Base-by-base conservation (phyloP, 2,113 vertebrate genomes). In the Neoarius graeffei region DNA sequence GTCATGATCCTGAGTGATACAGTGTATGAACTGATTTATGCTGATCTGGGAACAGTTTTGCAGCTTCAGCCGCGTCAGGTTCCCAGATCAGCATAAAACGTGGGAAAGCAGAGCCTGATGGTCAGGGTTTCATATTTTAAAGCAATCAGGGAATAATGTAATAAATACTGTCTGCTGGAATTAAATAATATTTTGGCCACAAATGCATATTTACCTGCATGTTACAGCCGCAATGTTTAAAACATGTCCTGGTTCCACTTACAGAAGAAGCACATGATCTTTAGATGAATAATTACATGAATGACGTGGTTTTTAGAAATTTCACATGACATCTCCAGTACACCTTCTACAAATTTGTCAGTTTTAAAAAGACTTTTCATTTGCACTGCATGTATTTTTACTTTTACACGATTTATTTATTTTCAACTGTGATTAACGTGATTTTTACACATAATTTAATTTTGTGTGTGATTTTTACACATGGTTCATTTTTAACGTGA, bases 31-130 rank as follows among this genome's bases (percentile, higher is more conserved):
- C 42, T 52, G 30, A 27, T 62, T 42, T 50, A 86, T 52, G 64
- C 64, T 81, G 86, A 87, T 87, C 77, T 86, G 42, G 48, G 56
- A 86, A 14, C 73, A 64, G 69, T 74, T 69, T 74, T 17, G 25
- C 20, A 83, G 25, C 62, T 52, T 62, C 42, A 25, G 59, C 7
- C 8, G 7, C 14, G 66, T 60, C 56, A 76, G 13, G 5, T 77
- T 79, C 59, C 59, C 42, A 80, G 59, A 82, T 27, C 77, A 87
- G 14, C 64, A 87, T 59, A 59, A 59, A 59, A 8, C 4, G 30
- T 27, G 35, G 54, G 69, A 82, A 7, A 25, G 52, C 62, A 62
- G 27, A 69, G 23, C 79, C 86, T 87, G 74, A 64, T 54, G n/a
- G n/a, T 23, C 14, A 80, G 67, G 3, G 52, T 54, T 48, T 62